A percentile compares a stretch with the other conserved stretches of the same genome.
Evolutionary conservation across 2,888 invertebrate species (phyloP).

Genomic region (Lasioglossum malachurum): DNA sequence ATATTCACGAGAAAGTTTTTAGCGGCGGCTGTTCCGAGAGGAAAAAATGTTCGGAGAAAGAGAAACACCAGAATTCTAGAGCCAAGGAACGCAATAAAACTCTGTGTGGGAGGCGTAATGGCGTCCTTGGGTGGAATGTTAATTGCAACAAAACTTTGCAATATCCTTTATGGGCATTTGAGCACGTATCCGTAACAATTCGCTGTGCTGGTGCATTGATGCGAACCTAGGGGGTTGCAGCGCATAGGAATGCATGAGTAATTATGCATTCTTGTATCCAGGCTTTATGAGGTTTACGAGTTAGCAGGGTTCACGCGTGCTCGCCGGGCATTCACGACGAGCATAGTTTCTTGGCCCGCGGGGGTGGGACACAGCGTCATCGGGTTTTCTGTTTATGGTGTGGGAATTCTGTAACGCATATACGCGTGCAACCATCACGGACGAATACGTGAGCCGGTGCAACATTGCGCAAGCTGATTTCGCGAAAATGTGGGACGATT

Average conservation of each 20-base stretch:
- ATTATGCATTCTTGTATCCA: slow-evolving; percentile 47
- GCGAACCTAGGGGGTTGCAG: neutral
- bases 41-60: neutral
- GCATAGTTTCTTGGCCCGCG: slow-evolving; percentile 12
- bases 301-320: slow-evolving; percentile 5
- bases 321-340: neutral
- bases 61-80: neutral
- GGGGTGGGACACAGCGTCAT: slow-evolving; percentile 4
- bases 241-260: slow-evolving; percentile 33
- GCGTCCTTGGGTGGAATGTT: neutral
- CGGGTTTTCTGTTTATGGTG: slow-evolving; percentile 13
- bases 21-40: neutral
- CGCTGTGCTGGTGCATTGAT: neutral
- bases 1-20: too few relatives aligned
- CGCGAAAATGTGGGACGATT: neutral
- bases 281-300: slow-evolving; percentile 30
- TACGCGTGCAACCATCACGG: neutral
- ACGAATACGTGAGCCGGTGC: slow-evolving; percentile 7
- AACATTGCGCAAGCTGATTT: neutral
- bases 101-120: neutral
- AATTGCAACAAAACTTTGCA: neutral
- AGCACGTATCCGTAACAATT: slow-evolving; percentile 12
- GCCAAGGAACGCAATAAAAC: neutral
- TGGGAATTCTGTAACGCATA: neutral
- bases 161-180: slow-evolving; percentile 25